Percentiles rank a stretch among this genome's conserved stretches.
Evolutionary conservation across 1,140 invertebrate genomes (phyloP).

Genomic region (Cherax quadricarinatus): DNA sequence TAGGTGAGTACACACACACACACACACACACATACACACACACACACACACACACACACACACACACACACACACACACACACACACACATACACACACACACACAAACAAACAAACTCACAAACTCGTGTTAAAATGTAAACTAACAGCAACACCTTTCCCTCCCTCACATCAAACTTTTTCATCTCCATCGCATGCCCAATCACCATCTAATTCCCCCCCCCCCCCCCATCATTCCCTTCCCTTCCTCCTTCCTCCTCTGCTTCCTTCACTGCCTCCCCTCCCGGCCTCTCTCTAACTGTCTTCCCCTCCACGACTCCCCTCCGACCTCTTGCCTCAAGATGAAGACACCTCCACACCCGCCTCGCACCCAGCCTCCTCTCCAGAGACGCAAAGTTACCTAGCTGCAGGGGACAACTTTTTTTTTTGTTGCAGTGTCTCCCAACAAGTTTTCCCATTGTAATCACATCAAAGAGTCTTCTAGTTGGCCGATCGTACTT

Average conservation of each 20-base stretch:
- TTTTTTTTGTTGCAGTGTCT: not conserved
- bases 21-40: not conserved
- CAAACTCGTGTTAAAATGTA: no score
- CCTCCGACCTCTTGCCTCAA: not conserved
- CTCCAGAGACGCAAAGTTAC: not conserved
- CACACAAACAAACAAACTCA: no score
- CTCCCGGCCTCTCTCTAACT: no score
- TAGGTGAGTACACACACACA: no score
- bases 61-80: slow-evolving; percentile 30
- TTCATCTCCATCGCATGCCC: not conserved
- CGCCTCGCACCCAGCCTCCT: not conserved
- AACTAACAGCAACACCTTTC: no score
- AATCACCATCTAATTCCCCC: not conserved
- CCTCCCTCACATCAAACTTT: no score
- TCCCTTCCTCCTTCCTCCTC: not conserved
- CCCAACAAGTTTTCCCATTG: slow-evolving; percentile 32
- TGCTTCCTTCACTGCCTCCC: not conserved
- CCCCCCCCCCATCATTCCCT: not conserved
- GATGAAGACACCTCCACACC: not conserved
- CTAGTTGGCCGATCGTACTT: not conserved
- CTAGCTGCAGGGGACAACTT: slow-evolving; percentile 1
- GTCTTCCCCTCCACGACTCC: not conserved
- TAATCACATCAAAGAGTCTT: slow-evolving; percentile 25
- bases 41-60: slow-evolving; percentile 45
- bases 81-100: not conserved